Base-by-base conservation (phyloP, 2,113 vertebrate species). In the Aviceda subcristata region DNA sequence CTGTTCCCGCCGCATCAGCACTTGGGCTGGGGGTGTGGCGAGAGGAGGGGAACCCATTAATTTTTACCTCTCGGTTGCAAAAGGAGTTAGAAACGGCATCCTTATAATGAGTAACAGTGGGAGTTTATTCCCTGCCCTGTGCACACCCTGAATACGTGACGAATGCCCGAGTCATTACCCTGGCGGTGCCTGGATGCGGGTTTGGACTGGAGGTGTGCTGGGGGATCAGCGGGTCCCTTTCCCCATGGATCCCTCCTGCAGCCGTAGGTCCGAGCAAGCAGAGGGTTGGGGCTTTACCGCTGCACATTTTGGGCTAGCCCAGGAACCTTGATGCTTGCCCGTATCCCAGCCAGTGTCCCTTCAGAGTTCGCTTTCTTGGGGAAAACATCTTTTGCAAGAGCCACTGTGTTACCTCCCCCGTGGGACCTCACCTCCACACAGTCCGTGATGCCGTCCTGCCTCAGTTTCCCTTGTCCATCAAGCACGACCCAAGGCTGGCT, bases 1-100 rank as follows among this genome's bases (percentile, higher is more conserved):
- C 2, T 2, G 22, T 11, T 96, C 82, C 55, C 1, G 60, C 86
- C 0, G 0, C 1, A 15, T 95, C 95, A 96, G 95, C 96, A 90
- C 62, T 72, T 1, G 3, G 55, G 48, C 50, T 73, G 69, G 53
- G 34, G 26, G 39, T 91, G 95, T 88, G 95, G 71, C 0, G 1
- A 76, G 43, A 83, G 71, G 62, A 85, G 8, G 27, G 53, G 45
- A 94, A 10, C 45, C 63, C 72, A 91, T 97, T 96, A 95, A 90
- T 95, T 90, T 96, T 97, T 95, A 95, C 95, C 77, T 96, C 45
- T 76, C 0, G 0, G 81, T 97, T 96, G 95, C 95, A 96, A 91
- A 96, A 95, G 94, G 72, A 88, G 62, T 59, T 63, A 62, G 76
- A 30, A 50, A 24, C 1, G 4, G 36, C 50, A 60, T 60, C 73